A percentile compares a stretch with the other conserved stretches of the same genome.
Evolutionary conservation across 2,113 vertebrate species (phyloP).

Genomic region (Dendropsophus ebraccatus): DNA sequence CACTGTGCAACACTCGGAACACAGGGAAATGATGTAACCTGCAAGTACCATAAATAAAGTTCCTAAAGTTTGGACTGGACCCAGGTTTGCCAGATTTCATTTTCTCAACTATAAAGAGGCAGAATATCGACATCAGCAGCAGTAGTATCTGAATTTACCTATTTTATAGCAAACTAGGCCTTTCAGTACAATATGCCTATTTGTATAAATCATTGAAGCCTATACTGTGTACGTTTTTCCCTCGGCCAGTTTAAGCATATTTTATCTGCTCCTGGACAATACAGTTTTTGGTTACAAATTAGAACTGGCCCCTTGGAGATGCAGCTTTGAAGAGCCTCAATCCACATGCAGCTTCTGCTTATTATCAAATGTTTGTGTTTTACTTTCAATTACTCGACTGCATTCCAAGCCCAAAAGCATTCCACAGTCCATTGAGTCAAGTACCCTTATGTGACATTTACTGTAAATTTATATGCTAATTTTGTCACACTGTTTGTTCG

Average conservation of each 20-base stretch:
- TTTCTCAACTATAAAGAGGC: too few species aligned
- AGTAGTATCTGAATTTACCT: background rate
- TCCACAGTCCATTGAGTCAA: slow-evolving; percentile 39
- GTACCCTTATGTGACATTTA: slow-evolving; percentile 46
- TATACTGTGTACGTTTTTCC: background rate
- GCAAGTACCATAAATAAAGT: too few species aligned
- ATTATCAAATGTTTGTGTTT: slow-evolving; percentile 41
- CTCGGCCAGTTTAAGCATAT: background rate
- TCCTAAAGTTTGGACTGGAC: too few species aligned
- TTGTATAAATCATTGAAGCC: background rate
- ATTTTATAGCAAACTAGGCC: slow-evolving; percentile 7
- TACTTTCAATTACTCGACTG: slow-evolving; percentile 13
- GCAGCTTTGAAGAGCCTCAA: slow-evolving; percentile 1
- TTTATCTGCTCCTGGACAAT: slow-evolving; percentile 7
- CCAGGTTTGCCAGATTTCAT: too few species aligned
- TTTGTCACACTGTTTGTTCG: slow-evolving; percentile 35
- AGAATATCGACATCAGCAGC: too few species aligned
- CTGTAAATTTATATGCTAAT: slow-evolving; percentile 40
- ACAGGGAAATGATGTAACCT: too few species aligned
- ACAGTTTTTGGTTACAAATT: slow-evolving; percentile 16
- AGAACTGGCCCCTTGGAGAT: slow-evolving; percentile 26
- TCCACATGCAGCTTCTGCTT: slow-evolving; percentile 8
- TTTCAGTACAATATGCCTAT: background rate
- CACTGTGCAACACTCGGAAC: too few species aligned
- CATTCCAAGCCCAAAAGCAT: slow-evolving; percentile 30